A percentile compares a stretch with the other conserved stretches of the same genome.
phyloP scores from a whole-genome alignment of 2,113 vertebrate species.

The Cynoglossus semilaevis region DNA sequence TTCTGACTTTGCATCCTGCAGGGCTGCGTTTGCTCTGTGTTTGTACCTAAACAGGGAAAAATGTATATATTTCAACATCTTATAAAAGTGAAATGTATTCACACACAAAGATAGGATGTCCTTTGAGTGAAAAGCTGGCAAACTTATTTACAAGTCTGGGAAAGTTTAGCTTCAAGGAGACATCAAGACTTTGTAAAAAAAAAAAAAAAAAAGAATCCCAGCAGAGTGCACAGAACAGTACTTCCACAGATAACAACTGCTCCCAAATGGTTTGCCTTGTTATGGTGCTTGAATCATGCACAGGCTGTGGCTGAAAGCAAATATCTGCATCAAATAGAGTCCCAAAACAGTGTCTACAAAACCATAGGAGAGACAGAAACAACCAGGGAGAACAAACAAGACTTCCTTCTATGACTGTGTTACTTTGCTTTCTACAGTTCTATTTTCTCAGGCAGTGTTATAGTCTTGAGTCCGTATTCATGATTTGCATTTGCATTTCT shows the following conservation, averaged over 20 bases:
- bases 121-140: neutral
- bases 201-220: too few relatives aligned
- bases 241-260: conserved; percentile 9
- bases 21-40: conserved; percentile 63
- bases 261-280: conserved; percentile 20
- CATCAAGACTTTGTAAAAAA: conserved; percentile 6
- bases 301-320: conserved; percentile 12
- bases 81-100: neutral
- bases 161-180: conserved; percentile 1
- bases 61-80: conserved; percentile 5
- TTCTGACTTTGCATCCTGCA: conserved; percentile 71
- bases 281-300: conserved; percentile 10
- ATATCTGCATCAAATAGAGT: conserved; percentile 1
- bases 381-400: neutral
- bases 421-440: neutral
- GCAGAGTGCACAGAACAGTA: neutral
- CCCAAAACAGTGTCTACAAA: neutral
- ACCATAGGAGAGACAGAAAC: conserved; percentile 4
- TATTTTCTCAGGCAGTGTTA: neutral
- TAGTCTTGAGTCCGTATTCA: neutral
- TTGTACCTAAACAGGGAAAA: conserved; percentile 65
- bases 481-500: neutral
- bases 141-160: conserved; percentile 14
- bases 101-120: neutral
- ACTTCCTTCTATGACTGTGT: neutral